Base-by-base conservation (phyloP, 2,888 invertebrate species). In the Rhamphomyia laevipes region DNA sequence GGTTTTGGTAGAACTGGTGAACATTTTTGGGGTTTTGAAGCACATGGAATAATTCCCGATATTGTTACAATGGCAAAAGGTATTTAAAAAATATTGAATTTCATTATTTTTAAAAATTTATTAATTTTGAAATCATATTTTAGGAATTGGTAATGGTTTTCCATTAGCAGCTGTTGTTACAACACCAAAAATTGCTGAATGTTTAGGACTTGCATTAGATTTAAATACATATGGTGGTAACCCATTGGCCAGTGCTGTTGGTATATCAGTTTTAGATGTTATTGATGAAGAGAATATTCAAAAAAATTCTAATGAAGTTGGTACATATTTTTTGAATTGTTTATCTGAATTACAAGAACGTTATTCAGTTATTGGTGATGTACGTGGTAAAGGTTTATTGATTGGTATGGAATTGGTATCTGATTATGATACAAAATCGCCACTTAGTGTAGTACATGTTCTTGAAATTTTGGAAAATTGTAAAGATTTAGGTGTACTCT, bases 151-250 rank as follows among this genome's bases (percentile, higher is more conserved):
- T 1, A 97, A 97, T 69, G 97, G 97, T 0, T 97, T 90, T 70
- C 97, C 97, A 0, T 70, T 99, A 67, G 96, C 86, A 0, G 96
- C 95, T 9, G 94, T 97, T 0, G 86, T 93, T 0, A 97, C 97
- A 0, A 95, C 89, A 0, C 80, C 82, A 5, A 82, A 86, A 67
- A 86, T 97, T 50, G 91, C 95, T 0, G 73, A 78, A n/a, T 77
- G 80, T 3, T 75, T 96, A 58, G 76, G 77, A 0, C 73, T 77
- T 58, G 89, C 90, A 0, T 64, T 80, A 1, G 90, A 94, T 69
- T 95, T 97, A 65, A 97, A 96, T 67, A 97, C 97, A 0, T 97
- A 83, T 64, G 96, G 96, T 1, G 97, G 97, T 1, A 96, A 93
- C 70, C 93, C 97, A 0, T 63, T 97, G 57, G 86, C 93, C 1